phyloP scores from a whole-genome alignment of 1,140 invertebrate genomes.

The Argopecten irradians region DNA sequence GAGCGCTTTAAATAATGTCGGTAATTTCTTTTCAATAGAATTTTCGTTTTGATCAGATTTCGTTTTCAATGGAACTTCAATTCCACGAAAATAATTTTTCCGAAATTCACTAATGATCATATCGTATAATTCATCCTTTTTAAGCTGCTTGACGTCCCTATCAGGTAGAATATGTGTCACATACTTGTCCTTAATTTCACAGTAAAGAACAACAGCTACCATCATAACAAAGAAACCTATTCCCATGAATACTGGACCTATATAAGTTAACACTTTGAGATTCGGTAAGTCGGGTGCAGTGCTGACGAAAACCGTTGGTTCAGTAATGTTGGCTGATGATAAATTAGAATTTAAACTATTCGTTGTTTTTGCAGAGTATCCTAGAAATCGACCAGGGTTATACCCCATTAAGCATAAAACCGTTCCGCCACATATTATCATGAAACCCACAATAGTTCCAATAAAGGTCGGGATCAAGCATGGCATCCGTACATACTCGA shows the following conservation, averaged over 20 bases:
- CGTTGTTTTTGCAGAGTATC: conserved; percentile 39
- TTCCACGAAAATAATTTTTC: conserved; percentile 70
- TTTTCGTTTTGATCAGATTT: conserved; percentile 29
- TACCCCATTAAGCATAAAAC: conserved; percentile 54
- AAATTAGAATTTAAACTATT: conserved; percentile 3
- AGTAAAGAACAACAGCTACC: conserved; percentile 68
- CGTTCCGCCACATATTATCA: conserved; percentile 51
- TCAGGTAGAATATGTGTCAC: conserved; percentile 63
- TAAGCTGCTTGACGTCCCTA: conserved; percentile 44
- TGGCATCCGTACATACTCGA: conserved; percentile 62
- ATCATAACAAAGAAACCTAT: conserved; percentile 69
- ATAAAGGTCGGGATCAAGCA: conserved; percentile 60
- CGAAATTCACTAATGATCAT: conserved; percentile 68
- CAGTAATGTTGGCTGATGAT: conserved; percentile 25
- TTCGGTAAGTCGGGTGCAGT: neutral
- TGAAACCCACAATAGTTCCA: conserved; percentile 54
- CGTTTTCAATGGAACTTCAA: conserved; percentile 61
- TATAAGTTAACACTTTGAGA: conserved; percentile 60
- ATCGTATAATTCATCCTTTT: conserved; percentile 63
- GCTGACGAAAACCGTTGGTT: neutral
- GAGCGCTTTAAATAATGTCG: conserved; percentile 57
- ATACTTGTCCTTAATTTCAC: conserved; percentile 72
- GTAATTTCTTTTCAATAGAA: conserved; percentile 47
- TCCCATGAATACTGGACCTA: conserved; percentile 69
- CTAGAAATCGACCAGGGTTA: conserved; percentile 50